Base-by-base conservation (phyloP, 2,888 invertebrate species). In the Rhorus exstirpatorius region DNA sequence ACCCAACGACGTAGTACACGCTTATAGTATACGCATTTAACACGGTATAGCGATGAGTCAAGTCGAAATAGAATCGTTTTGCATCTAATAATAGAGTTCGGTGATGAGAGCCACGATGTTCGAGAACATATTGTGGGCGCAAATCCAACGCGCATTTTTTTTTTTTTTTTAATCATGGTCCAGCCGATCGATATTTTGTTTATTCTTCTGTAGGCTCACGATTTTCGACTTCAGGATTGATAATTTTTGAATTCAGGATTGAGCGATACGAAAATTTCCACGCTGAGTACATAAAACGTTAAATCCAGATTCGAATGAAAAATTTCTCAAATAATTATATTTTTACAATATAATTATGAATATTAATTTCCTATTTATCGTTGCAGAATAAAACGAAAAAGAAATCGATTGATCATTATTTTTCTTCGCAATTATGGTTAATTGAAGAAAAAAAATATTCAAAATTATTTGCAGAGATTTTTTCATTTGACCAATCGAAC, bases 31-130 rank as follows among this genome's bases (percentile, higher is more conserved):
- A 41, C 19, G 49, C 38, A 46, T 49, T 38, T 60, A 49, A 60
- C 44, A n/a, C 51, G 65, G 44, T 31, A 31, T 31, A 44, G 44
- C 41, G 51, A 72, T n/a, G 60, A 58, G 49, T 21, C 71, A 38
- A 74, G 51, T 78, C 55, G 49, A 82, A 82, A 78, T 82, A 82
- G 78, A 82, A 82, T 49, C 68, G 70, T 49, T 65, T 49, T 65
- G 10, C 58, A 17, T 58, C 81, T 75, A 78, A 78, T 78, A 82
- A 82, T 82, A 82, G 81, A 38, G n/a, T 65, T 68, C 14, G 51
- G 46, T 35, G 65, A 35, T 38, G 61, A 71, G 76, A 19, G 60
- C 51, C 24, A 68, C 41, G 51, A 41, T 68, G 68, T 51, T 38
- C 10, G 38, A 21, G 58, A 58, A 44, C 14, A 31, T 68, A 55